Evolutionary conservation across 2,888 invertebrate genomes (phyloP).

Genomic region (Sminthurides aquaticus): DNA sequence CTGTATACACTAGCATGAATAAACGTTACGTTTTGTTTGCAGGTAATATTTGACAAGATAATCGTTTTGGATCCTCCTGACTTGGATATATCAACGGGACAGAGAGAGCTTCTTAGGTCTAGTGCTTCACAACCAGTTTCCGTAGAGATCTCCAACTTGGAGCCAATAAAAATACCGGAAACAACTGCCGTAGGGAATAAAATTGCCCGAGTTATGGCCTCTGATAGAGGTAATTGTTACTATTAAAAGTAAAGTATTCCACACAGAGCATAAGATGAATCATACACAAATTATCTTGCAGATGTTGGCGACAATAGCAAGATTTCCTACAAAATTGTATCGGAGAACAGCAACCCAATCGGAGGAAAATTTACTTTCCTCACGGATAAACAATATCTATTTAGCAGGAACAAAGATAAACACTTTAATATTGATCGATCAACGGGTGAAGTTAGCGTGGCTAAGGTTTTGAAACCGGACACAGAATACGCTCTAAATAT

Average conservation of each 20-base stretch:
- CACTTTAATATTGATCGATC: constrained; percentile 68
- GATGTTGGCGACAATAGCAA: constrained; percentile 55
- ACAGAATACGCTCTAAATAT: constrained; percentile 67
- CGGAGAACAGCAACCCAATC: constrained; percentile 54
- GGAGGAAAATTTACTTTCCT: constrained; percentile 44
- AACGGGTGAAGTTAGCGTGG: constrained; percentile 67
- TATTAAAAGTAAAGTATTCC: constrained; percentile 12
- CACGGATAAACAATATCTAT: constrained; percentile 41
- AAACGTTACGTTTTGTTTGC: too few species aligned
- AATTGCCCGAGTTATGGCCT: constrained; percentile 44
- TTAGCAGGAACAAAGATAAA: constrained; percentile 47
- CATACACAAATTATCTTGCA: too few species aligned
- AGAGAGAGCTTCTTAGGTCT: constrained; percentile 37
- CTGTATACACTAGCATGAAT: too few species aligned
- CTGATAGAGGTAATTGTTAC: constrained; percentile 39
- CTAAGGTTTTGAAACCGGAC: constrained; percentile 64
- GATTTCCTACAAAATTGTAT: constrained; percentile 62
- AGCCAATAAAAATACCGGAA: constrained; percentile 41
- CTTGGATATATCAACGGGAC: constrained; percentile 35
- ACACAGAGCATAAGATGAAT: too few species aligned
- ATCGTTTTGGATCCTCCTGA: constrained; percentile 41
- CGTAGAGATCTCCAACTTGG: constrained; percentile 40
- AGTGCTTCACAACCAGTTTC: constrained; percentile 41
- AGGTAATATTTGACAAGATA: constrained; percentile 37
- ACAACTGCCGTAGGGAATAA: constrained; percentile 45